These are phyloP conservation scores for Onchidella celtica DNA, from an alignment of 2,888 invertebrate species.

Conservation along the genomic window DNA sequence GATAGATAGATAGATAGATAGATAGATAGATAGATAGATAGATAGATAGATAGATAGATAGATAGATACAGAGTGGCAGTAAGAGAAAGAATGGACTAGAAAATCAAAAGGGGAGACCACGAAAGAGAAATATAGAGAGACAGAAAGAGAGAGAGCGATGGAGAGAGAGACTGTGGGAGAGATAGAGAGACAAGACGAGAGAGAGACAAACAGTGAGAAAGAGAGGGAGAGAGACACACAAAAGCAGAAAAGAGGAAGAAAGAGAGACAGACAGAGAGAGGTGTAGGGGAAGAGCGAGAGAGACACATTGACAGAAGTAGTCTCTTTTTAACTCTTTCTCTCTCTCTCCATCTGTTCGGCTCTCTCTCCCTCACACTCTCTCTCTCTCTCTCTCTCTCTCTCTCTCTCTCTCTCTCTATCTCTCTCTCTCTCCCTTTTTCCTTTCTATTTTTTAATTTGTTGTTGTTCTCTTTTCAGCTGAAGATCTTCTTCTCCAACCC, in stretches of 20 bases:
- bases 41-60: neutral
- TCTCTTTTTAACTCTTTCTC: neutral
- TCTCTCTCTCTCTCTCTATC: neutral
- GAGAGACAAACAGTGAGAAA: neutral
- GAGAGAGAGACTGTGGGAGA: too few relatives aligned
- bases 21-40: slow-evolving; percentile 7
- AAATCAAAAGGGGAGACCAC: too few relatives aligned
- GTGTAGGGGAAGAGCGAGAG: neutral
- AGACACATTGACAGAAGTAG: neutral
- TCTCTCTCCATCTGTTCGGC: slow-evolving; percentile 14
- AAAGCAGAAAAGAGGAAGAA: neutral
- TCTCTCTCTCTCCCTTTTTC: slow-evolving; percentile 23
- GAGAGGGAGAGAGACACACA: neutral
- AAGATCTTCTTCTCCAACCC: too few relatives aligned
- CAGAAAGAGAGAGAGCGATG: too few relatives aligned
- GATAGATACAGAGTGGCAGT: too few relatives aligned
- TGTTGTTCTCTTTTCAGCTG: too few relatives aligned
- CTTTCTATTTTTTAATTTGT: too few relatives aligned
- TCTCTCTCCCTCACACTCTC: slow-evolving; percentile 28
- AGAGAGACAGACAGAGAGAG: too few relatives aligned
- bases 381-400: neutral
- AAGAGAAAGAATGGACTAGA: neutral
- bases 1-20: slow-evolving; percentile 4
- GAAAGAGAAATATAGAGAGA: neutral
- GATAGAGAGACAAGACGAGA: neutral